Evolutionary conservation across 2,888 invertebrate species (phyloP).

Genomic region (Spicauda simplicius): DNA sequence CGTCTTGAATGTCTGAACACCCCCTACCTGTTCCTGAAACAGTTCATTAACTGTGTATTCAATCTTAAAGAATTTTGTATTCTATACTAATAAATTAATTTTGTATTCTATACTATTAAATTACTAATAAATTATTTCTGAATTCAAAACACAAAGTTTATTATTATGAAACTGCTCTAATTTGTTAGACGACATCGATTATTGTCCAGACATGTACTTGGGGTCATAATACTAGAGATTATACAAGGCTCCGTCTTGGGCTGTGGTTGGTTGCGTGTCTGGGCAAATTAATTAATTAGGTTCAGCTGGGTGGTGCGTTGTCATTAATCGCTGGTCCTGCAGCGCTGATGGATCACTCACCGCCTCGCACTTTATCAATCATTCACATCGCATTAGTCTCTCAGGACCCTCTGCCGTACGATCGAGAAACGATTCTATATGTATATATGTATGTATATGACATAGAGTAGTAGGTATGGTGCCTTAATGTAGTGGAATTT

Average conservation of each 20-base stretch:
- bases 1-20: too few species aligned
- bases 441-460: background rate
- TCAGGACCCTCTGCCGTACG: conserved; percentile 38
- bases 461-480: background rate
- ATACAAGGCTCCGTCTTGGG: background rate
- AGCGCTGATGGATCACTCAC: conserved; percentile 60
- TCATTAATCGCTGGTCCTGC: conserved; percentile 31
- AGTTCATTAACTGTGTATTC: too few species aligned
- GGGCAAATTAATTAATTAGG: conserved; percentile 15
- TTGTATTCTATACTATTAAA: too few species aligned
- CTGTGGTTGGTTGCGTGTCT: background rate
- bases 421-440: conserved; percentile 35
- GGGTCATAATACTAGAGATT: conserved; percentile 3
- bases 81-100: too few species aligned
- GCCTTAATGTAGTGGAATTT: background rate
- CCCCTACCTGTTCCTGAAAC: too few species aligned
- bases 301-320: conserved; percentile 26
- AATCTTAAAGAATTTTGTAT: too few species aligned
- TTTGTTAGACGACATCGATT: background rate
- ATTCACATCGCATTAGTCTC: conserved; percentile 46
- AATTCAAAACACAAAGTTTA: too few species aligned
- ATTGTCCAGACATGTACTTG: background rate
- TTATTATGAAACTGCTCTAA: too few species aligned
- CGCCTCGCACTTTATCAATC: conserved; percentile 59
- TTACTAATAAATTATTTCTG: too few species aligned